Conservation (phyloP, 2,113 vertebrate species). For the Rousettus leschenaultii region DNA sequence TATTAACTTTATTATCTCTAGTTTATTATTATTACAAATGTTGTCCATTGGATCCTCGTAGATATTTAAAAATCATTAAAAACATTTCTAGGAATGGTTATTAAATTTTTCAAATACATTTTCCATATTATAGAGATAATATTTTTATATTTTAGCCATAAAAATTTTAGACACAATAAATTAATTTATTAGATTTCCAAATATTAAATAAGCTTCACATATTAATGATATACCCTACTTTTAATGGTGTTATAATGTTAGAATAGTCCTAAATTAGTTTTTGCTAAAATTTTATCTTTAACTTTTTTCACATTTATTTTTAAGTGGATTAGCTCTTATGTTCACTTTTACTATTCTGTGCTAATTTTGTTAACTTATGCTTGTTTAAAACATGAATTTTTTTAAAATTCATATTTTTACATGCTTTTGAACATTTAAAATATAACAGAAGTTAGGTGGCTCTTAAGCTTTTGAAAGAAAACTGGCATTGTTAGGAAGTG, state of each 20-base stretch:
- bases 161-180: background rate
- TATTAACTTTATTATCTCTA: background rate
- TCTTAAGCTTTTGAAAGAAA: background rate
- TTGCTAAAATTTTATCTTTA: background rate
- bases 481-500: background rate
- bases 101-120: background rate
- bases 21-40: background rate
- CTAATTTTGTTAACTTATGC: background rate
- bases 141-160: background rate
- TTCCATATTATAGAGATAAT: background rate
- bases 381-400: background rate
- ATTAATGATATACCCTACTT: background rate
- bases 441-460: background rate
- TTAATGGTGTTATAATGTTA: background rate
- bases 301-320: background rate
- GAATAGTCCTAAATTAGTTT: background rate
- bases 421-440: background rate
- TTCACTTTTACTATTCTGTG: background rate
- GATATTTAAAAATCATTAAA: background rate
- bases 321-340: background rate
- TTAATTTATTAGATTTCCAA: background rate
- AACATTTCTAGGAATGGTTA: background rate
- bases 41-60: background rate
- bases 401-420: background rate
- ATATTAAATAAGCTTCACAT: background rate